phyloP scores from a whole-genome alignment of 2,113 vertebrate species.

The Etheostoma spectabile region DNA sequence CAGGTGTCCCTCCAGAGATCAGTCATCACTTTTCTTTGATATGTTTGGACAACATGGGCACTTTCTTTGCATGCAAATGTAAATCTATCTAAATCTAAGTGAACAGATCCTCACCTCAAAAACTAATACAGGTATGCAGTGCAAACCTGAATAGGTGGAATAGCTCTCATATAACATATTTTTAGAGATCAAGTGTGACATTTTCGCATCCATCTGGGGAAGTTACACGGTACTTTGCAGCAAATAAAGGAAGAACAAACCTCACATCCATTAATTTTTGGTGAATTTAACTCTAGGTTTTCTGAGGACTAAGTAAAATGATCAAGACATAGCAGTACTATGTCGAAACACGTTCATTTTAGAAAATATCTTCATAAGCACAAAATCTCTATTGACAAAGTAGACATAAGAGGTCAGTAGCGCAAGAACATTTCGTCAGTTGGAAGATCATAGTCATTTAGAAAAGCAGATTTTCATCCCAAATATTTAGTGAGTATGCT shows the following conservation, averaged over 20 bases:
- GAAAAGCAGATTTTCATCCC: not conserved
- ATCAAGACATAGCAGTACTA: not conserved
- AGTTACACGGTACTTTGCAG: not conserved
- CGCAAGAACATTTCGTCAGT: not conserved
- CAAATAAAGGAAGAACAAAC: not conserved
- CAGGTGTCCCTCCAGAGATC: not conserved
- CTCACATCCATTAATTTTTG: not conserved
- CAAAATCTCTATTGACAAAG: not conserved
- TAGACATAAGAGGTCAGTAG: not conserved
- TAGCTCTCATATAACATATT: not conserved
- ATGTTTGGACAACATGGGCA: not conserved
- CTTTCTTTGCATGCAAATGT: not conserved
- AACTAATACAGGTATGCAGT: no score
- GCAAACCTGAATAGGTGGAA: no score
- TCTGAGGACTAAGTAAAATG: no score
- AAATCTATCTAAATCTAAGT: no score
- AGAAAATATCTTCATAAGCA: not conserved
- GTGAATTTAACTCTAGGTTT: not conserved
- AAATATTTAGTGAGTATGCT: not conserved
- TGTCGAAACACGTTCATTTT: not conserved
- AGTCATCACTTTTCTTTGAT: not conserved
- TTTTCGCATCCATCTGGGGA: not conserved
- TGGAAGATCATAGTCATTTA: not conserved
- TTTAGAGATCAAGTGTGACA: not conserved
- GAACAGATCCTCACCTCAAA: no score